Evolutionary conservation across 2,797 vertebrate species (phyloP), one percentile per base, ranked within the genome.

Genomic region (Kryptolebias ocellatus): DNA sequence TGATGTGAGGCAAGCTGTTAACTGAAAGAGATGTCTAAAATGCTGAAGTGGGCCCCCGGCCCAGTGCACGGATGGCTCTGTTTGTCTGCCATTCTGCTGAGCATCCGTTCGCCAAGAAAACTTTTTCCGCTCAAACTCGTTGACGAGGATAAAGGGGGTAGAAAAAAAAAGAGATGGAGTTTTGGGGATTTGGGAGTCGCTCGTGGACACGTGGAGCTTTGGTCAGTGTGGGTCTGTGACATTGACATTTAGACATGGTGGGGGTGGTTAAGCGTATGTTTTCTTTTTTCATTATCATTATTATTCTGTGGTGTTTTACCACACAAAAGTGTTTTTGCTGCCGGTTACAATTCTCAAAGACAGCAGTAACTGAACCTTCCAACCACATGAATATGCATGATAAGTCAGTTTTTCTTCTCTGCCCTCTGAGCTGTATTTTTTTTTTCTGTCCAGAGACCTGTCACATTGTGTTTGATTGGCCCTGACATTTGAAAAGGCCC

Each of bases 401-500:
- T 77, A 76, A 86, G 80, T 83, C 72, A 53, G 70, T 80, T 86
- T 88, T 90, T 92, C 83, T 87, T 86, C 78, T 87, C 78, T 85
- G 80, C 80, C 78, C 87, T 87, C 90, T 79, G 80, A 85, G 91
- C 85, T 90, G 76, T 80, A 24, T 66, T 80, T 80, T 70, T 78
- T 70, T 66, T 67, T 70, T 60, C 64, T 74, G 78, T 81, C 85
- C 80, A 78, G 86, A 88, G 90, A 91, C 87, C 86, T 88, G 86
- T 89, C 70, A 74, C 81, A 85, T 88, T 89, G 84, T 88, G 81
- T 92, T 92, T 91, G 91, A 93, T 89, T 87, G 89, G 87, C 85
- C 83, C 88, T 92, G 91, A 86, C 90, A 92, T 94, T 93, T 94
- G 87, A 90, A 93, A 92, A 94, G 92, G 91, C 92, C 89, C 88